A percentile compares a stretch with the other conserved stretches of the same genome.
Evolutionary conservation across 2,888 invertebrate species (phyloP).

Genomic region (Drosophila merina): DNA sequence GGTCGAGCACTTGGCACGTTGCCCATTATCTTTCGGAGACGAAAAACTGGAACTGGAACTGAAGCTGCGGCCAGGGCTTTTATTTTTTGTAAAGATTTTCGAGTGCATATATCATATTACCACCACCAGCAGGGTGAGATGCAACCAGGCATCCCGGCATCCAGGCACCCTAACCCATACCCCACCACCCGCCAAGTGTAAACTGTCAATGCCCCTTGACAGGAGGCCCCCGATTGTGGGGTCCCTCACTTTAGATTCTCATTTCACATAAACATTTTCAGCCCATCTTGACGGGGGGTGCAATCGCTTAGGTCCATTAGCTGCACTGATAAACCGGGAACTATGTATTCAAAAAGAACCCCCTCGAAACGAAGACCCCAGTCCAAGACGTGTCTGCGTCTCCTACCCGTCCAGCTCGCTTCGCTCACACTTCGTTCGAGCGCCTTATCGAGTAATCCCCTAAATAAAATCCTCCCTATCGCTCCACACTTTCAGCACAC

Average conservation of each 20-base stretch:
- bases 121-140: constrained; percentile 35
- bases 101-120: constrained; percentile 73
- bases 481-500: constrained; percentile 34
- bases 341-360: constrained; percentile 17
- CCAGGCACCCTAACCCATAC: constrained; percentile 13
- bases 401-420: constrained; percentile 42
- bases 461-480: constrained; percentile 28
- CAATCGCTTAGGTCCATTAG: constrained; percentile 51
- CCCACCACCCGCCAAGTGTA: constrained; percentile 29
- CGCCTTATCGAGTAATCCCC: constrained; percentile 34
- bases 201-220: constrained; percentile 50
- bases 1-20: constrained; percentile 72
- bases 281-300: constrained; percentile 46
- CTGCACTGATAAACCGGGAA: constrained; percentile 46
- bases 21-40: constrained; percentile 67
- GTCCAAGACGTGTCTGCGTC: constrained; percentile 8
- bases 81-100: constrained; percentile 54
- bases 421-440: constrained; percentile 63
- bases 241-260: constrained; percentile 22
- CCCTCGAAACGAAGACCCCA: constrained; percentile 2
- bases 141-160: neutral
- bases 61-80: constrained; percentile 20
- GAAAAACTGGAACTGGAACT: constrained; percentile 11
- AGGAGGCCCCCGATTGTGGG: constrained; percentile 26
- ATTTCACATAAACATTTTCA: constrained; percentile 53